Percentiles rank a stretch among this genome's conserved stretches.
Evolutionary conservation across 2,797 vertebrate genomes (phyloP).

Genomic region (Myotis pilosus): DNA sequence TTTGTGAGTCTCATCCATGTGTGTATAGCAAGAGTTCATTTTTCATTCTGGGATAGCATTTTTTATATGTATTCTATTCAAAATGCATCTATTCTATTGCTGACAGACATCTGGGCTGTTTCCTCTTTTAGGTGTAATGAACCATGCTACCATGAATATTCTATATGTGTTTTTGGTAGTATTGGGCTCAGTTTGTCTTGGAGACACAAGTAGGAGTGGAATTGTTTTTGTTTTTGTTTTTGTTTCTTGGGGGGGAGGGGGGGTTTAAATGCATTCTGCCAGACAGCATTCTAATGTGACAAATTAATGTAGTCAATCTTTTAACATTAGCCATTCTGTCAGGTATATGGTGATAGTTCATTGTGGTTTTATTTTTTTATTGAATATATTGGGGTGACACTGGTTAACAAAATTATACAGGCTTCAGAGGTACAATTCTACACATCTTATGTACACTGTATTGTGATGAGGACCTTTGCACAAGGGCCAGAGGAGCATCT

Average conservation of each 20-base stretch:
- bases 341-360: neutral
- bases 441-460: neutral
- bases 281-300: neutral
- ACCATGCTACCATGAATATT: neutral
- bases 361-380: neutral
- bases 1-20: neutral
- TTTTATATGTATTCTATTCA: neutral
- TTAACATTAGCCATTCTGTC: neutral
- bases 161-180: neutral
- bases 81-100: neutral
- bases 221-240: too few relatives aligned
- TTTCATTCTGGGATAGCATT: neutral
- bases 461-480: neutral
- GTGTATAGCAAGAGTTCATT: neutral
- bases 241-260: too few relatives aligned
- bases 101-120: neutral
- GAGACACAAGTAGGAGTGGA: neutral
- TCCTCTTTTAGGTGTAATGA: neutral
- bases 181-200: neutral
- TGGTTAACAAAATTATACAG: neutral
- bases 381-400: neutral
- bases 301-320: neutral
- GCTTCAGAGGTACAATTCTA: neutral
- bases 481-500: neutral
- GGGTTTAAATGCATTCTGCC: neutral